Conservation (phyloP, 1,140 invertebrate species). For the Pseudomyrmex dendroicus region DNA sequence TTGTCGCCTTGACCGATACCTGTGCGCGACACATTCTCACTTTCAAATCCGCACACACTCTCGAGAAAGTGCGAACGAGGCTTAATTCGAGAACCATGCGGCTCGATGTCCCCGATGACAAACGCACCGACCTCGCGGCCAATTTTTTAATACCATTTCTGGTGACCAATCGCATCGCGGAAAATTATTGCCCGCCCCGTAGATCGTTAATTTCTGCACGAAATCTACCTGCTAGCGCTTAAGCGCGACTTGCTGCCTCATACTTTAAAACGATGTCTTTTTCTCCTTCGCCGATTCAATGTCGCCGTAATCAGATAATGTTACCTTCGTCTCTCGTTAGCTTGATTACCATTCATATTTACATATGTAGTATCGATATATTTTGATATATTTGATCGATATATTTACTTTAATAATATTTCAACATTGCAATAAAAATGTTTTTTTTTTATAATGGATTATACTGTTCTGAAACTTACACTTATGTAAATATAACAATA, state of each 20-base stretch:
- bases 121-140: constrained; percentile 65
- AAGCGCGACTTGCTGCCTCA: constrained; percentile 72
- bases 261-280: constrained; percentile 67
- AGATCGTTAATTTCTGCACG: constrained; percentile 77
- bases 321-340: constrained; percentile 33
- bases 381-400: constrained; percentile 38
- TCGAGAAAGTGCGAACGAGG: constrained; percentile 60
- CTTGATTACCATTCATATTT: constrained; percentile 11
- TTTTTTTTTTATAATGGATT: neutral
- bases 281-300: constrained; percentile 18
- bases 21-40: constrained; percentile 55
- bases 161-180: constrained; percentile 68
- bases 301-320: constrained; percentile 45
- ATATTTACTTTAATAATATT: constrained; percentile 9
- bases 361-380: neutral
- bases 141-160: constrained; percentile 76
- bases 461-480: neutral
- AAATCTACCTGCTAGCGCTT: constrained; percentile 75
- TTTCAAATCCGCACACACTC: constrained; percentile 50
- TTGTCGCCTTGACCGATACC: neutral
- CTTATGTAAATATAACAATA: neutral
- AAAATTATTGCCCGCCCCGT: constrained; percentile 68
- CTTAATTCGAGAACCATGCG: constrained; percentile 44
- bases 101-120: constrained; percentile 70
- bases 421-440: neutral